phyloP scores from a whole-genome alignment of 2,113 vertebrate species.

The Limanda limanda region DNA sequence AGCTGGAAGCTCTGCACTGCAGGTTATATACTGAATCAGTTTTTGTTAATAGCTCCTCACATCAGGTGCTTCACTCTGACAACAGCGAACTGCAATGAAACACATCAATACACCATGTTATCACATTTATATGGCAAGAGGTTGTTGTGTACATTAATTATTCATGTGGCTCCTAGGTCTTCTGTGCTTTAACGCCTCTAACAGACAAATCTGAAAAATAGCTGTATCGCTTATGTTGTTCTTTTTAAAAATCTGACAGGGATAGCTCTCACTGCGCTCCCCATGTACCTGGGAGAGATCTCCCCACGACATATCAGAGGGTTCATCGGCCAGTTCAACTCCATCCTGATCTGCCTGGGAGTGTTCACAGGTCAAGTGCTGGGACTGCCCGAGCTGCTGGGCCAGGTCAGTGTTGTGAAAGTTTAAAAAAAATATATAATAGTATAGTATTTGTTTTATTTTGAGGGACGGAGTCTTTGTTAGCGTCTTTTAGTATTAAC shows the following conservation, averaged over 20 bases:
- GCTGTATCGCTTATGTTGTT: neutral
- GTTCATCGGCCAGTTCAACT: constrained; percentile 91
- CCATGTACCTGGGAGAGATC: constrained; percentile 96
- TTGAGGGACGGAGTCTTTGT: neutral
- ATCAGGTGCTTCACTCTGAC: no score
- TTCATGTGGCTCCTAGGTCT: neutral
- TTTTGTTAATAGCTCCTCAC: no score
- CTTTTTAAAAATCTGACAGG: constrained; percentile 76
- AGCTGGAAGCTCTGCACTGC: no score
- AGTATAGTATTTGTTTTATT: neutral
- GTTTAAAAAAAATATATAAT: neutral
- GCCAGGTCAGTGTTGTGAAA: constrained; percentile 84
- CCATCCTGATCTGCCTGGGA: constrained; percentile 94
- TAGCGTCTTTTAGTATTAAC: no score
- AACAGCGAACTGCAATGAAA: no score
- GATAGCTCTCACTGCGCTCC: constrained; percentile 90
- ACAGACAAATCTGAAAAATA: neutral
- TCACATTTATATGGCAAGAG: no score
- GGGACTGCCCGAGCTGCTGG: constrained; percentile 92
- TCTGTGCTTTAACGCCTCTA: neutral
- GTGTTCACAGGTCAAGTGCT: constrained; percentile 92
- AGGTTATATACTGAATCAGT: no score
- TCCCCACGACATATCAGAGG: constrained; percentile 91
- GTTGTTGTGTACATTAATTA: neutral
- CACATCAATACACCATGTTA: no score